Conservation (phyloP, 1,140 invertebrate species). For the Drosophila lacteicornis region DNA sequence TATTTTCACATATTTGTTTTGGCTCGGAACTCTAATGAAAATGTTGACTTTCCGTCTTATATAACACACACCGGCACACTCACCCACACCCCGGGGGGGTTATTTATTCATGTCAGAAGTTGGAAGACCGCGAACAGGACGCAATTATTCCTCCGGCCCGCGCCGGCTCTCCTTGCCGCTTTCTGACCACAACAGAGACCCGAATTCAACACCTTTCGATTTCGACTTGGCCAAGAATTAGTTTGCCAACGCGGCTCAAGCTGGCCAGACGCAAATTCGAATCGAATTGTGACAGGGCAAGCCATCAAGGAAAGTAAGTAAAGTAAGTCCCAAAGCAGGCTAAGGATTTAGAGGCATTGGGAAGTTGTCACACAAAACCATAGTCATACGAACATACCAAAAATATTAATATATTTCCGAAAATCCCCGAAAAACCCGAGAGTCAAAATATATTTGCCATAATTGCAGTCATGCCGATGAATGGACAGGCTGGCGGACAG, state of each 20-base stretch:
- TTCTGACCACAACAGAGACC: constrained; percentile 68
- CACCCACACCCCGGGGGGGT: constrained; percentile 8
- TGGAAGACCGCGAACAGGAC: constrained; percentile 72
- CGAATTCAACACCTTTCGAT: constrained; percentile 77
- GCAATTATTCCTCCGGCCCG: constrained; percentile 60
- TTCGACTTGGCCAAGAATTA: constrained; percentile 54
- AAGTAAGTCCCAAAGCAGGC: background rate
- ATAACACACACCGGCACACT: constrained; percentile 16
- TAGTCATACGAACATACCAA: background rate
- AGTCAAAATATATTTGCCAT: constrained; percentile 18
- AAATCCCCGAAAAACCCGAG: background rate
- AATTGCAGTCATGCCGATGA: constrained; percentile 83
- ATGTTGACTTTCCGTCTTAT: constrained; percentile 41
- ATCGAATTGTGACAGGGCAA: background rate
- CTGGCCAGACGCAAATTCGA: constrained; percentile 63
- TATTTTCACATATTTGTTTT: constrained; percentile 42
- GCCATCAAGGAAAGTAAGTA: background rate
- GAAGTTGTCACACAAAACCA: constrained; percentile 8
- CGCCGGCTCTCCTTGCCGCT: constrained; percentile 1
- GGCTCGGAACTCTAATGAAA: constrained; percentile 34
- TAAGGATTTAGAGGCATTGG: background rate
- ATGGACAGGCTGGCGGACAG: constrained; percentile 71
- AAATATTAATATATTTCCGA: background rate
- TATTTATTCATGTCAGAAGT: constrained; percentile 62
- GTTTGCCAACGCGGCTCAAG: constrained; percentile 74